Percentiles rank a stretch among this genome's conserved stretches.
Evolutionary conservation across 2,888 invertebrate genomes (phyloP).

Genomic region (Neoscelio sp.): DNA sequence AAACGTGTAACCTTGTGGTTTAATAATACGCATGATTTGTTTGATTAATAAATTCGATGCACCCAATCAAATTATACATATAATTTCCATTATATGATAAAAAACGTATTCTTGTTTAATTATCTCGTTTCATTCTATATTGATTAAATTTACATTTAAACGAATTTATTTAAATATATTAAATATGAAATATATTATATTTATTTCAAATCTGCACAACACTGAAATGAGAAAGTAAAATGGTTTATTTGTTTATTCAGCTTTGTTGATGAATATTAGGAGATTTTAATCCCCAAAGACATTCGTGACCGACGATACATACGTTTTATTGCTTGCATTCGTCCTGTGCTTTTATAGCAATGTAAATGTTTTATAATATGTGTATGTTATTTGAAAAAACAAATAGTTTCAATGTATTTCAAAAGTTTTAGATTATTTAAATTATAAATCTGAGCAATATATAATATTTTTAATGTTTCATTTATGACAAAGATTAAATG

Average conservation of each 20-base stretch:
- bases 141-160: slow-evolving; percentile 18
- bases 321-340: slow-evolving; percentile 23
- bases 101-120: too few relatives aligned
- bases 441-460: too few relatives aligned
- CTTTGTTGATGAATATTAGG: slow-evolving; percentile 10
- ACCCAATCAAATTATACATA: too few relatives aligned
- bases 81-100: too few relatives aligned
- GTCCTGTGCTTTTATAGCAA: slow-evolving; percentile 18
- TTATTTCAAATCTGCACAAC: slow-evolving; percentile 7
- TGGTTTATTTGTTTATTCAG: slow-evolving; percentile 33
- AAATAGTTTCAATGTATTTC: too few relatives aligned
- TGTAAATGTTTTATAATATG: slow-evolving; percentile 40
- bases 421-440: too few relatives aligned
- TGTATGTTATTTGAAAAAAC: slow-evolving; percentile 17
- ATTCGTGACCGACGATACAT: slow-evolving; percentile 19
- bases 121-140: slow-evolving; percentile 2
- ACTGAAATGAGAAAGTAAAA: slow-evolving; percentile 27
- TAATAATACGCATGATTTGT: too few relatives aligned
- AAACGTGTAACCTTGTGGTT: too few relatives aligned
- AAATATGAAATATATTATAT: slow-evolving; percentile 2
- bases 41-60: too few relatives aligned
- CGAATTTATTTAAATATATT: neutral
- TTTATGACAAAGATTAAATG: too few relatives aligned
- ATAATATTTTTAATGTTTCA: too few relatives aligned
- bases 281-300: slow-evolving; percentile 41